phyloP scores from a whole-genome alignment of 2,888 invertebrate species.

The Noctua fimbriata region DNA sequence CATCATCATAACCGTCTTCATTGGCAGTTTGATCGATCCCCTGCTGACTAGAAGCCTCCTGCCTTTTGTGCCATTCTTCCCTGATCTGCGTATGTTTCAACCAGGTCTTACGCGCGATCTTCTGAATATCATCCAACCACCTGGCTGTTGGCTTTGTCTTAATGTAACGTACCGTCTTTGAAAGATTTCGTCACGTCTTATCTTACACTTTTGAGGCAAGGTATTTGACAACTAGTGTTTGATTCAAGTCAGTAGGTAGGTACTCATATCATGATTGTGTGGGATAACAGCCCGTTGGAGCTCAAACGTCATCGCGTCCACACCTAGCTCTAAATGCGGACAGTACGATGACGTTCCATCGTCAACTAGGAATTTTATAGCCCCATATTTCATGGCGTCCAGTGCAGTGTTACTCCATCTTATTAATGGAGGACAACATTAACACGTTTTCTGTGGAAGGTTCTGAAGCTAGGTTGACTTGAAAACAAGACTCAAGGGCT shows the following conservation, averaged over 20 bases:
- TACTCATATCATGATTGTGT: neutral
- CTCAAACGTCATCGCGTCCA: neutral
- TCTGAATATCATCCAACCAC: neutral
- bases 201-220: neutral
- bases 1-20: neutral
- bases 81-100: neutral
- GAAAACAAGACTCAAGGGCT: neutral
- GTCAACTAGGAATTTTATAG: conserved; percentile 17
- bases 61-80: neutral
- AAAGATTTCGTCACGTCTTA: neutral
- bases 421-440: no score
- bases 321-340: conserved; percentile 3
- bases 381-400: neutral
- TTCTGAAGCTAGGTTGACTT: neutral
- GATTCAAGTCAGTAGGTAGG: neutral
- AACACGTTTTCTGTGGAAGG: no score
- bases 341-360: neutral
- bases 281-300: neutral
- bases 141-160: neutral
- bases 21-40: neutral
- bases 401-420: neutral
- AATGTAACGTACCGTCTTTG: neutral
- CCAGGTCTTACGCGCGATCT: neutral
- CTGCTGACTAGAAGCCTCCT: neutral
- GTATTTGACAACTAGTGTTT: neutral